Base-by-base conservation (phyloP, 2,888 invertebrate genomes). In the Psylliodes chrysocephalus region DNA sequence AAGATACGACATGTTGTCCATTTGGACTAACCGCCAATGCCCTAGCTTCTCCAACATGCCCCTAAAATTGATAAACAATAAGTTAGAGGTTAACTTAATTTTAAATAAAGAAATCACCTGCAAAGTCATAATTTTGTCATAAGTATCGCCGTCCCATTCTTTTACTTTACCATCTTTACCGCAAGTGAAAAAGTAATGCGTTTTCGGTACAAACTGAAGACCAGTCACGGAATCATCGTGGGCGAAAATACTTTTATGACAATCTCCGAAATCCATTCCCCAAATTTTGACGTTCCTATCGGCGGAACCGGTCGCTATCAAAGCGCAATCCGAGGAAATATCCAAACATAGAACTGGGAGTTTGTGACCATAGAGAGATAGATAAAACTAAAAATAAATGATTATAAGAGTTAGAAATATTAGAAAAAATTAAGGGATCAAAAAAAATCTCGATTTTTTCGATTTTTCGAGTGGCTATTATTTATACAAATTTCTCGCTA, bases 211-310 rank as follows among this genome's bases (percentile, higher is more conserved):
- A 79, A 99, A 99, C 75, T 91, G 89, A 28, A 98, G 80, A 28
- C 92, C 89, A 63, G 95, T 96, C 7, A 99, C 90, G 0, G 96
- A 94, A 81, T 97, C 96, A 76, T 98, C 96, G 81, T 99, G 98
- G 0, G 97, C 98, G 82, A 97, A 95, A 71, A 98, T 87, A 0
- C 96, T 96, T 76, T 90, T 90, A 83, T 96, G 98, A 74, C 97
- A 98, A 82, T 99, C 97, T n/a, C 98, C 98, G 81, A 96, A 98
- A 83, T 98, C 97, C 84, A 98, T 87, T 30, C 98, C 98, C 98
- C 98, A 99, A 67, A 99, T 91, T 85, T 98, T 97, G 22, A 98
- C 89, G 81, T 95, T 97, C 38, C 96, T 88, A 84, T 99, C 99
- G 0, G 94, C 93, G 1, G 98, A 97, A 5, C 98, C 98, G 0